These are phyloP conservation scores for Cyrtorhinus lividipennis DNA, from an alignment of 1,140 invertebrate species.

Conservation along the genomic window DNA sequence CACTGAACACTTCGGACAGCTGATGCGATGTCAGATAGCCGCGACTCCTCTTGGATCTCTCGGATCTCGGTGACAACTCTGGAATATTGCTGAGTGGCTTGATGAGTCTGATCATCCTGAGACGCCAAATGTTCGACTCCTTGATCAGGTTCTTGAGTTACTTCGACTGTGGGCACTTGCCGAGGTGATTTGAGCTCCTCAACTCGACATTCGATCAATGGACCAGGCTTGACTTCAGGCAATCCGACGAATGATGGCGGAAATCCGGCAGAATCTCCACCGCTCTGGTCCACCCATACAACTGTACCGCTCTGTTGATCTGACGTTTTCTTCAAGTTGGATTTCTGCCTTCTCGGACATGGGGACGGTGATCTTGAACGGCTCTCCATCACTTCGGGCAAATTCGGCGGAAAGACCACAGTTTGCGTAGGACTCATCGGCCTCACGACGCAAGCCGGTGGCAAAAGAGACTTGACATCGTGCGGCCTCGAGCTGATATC, in stretches of 20 bases:
- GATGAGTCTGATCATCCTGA: background rate
- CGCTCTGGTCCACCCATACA: conserved; percentile 11
- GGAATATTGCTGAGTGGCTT: background rate
- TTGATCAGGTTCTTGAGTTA: background rate
- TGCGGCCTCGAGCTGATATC: conserved; percentile 20
- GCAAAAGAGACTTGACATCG: conserved; percentile 19
- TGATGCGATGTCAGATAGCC: background rate
- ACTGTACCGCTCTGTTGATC: no score
- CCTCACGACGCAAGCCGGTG: conserved; percentile 18
- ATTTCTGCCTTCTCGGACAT: background rate
- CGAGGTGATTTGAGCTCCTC: background rate
- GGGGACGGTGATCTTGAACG: conserved; percentile 16
- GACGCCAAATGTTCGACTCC: background rate
- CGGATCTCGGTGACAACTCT: background rate
- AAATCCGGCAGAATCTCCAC: conserved; percentile 1
- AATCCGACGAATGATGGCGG: background rate
- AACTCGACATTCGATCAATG: background rate
- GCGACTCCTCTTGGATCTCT: background rate
- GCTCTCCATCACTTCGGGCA: conserved; percentile 6
- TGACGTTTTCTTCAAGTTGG: conserved; percentile 1
- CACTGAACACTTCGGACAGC: background rate
- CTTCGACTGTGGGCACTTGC: background rate
- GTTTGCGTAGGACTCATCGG: conserved; percentile 22
- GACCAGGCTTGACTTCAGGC: background rate
- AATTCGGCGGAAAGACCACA: conserved; percentile 24